Evolutionary conservation across 53 echinoderm and acorn worm species (phyloP).

Genomic region (Patiria pectinifera): DNA sequence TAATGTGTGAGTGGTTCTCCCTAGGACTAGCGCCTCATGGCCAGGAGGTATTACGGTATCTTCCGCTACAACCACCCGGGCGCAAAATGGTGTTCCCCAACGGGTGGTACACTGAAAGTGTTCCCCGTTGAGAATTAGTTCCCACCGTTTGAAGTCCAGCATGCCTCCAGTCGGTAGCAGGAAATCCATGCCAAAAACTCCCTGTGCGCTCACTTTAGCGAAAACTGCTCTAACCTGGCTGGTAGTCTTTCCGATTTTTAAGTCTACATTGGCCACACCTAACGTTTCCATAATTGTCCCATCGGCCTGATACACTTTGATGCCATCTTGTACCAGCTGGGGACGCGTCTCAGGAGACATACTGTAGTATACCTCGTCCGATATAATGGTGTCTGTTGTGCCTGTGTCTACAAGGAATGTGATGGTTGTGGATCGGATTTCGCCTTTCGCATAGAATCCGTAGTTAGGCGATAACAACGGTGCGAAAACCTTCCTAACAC

Average conservation of each 20-base stretch:
- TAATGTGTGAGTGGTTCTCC: background rate
- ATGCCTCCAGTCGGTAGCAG: too few species aligned
- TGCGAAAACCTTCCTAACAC: background rate
- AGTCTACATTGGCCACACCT: too few species aligned
- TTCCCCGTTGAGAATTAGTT: too few species aligned
- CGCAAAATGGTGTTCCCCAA: too few species aligned
- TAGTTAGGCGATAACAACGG: background rate
- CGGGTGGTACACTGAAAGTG: too few species aligned
- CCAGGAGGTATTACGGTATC: too few species aligned
- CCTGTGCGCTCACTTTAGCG: too few species aligned
- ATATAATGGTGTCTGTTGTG: slow-evolving; percentile 59
- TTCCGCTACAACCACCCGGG: too few species aligned
- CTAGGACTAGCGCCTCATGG: background rate
- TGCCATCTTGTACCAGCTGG: background rate
- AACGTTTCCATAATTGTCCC: slow-evolving; percentile 4
- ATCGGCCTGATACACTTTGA: slow-evolving; percentile 49
- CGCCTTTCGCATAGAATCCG: slow-evolving; percentile 52
- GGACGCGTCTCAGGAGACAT: slow-evolving; percentile 20
- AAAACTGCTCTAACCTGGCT: too few species aligned
- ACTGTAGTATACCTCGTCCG: slow-evolving; percentile 17
- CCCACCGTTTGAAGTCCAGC: too few species aligned
- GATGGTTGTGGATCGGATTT: slow-evolving; percentile 13
- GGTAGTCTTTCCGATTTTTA: too few species aligned
- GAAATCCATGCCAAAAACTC: too few species aligned
- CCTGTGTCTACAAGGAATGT: slow-evolving; percentile 62